A percentile compares a stretch with the other conserved stretches of the same genome.
phyloP scores from a whole-genome alignment of 2,113 vertebrate species.

The Coracopsis vasa region DNA sequence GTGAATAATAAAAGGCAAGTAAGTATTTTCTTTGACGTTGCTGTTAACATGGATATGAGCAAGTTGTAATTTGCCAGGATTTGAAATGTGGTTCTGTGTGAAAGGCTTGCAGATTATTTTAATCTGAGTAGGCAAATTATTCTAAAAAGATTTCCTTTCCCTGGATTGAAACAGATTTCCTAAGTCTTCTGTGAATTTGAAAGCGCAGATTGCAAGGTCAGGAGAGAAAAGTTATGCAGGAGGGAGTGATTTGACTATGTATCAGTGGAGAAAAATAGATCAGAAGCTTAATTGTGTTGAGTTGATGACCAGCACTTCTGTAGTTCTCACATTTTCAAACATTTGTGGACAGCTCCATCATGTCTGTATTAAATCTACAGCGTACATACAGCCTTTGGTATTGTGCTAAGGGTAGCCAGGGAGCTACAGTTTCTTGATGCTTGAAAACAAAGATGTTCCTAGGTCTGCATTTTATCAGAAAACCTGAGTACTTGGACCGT shows the following conservation, averaged over 20 bases:
- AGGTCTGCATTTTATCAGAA: not conserved
- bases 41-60: not conserved
- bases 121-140: not conserved
- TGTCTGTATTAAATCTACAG: not conserved
- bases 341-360: not conserved
- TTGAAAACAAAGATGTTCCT: not conserved
- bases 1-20: not conserved
- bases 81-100: not conserved
- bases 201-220: not conserved
- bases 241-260: not conserved
- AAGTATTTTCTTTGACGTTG: not conserved
- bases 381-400: rapidly evolving
- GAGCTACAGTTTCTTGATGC: not conserved
- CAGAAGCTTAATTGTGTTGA: not conserved
- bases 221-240: not conserved
- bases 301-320: not conserved
- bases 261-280: not conserved
- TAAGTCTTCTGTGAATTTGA: not conserved
- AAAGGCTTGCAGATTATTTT: not conserved
- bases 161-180: not conserved
- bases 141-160: not conserved
- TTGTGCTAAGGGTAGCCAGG: not conserved
- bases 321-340: not conserved
- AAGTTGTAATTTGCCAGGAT: not conserved
- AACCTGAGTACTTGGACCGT: not conserved